Base-by-base conservation (phyloP, 2,888 invertebrate species). In the Campopleginae sp. region DNA sequence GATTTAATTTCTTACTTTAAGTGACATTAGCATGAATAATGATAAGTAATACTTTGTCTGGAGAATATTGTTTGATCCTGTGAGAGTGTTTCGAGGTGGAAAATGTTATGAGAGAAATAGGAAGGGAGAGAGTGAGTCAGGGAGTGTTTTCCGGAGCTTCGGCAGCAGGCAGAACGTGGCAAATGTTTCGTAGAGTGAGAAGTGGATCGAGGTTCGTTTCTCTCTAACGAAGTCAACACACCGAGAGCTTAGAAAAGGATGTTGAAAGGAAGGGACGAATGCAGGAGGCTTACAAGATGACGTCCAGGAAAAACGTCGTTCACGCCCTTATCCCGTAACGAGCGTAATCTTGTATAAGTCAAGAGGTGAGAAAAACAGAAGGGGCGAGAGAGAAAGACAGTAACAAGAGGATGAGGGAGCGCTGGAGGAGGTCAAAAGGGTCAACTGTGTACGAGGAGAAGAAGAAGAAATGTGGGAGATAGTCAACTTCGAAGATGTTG, bases 291-390 rank as follows among this genome's bases (percentile, higher is more conserved):
- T 70, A 70, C 70, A 46, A 46, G 78, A 38, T 54, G 77, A 63
- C 70, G 68, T 63, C 61, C 74, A 70, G 63, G 65, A 51, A 70
- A 63, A 80, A 63, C 70, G 74, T 81, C 70, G 71, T 66, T 65
- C 58, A 33, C 79, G 68, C 68, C 51, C 54, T 84, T 70, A 54
- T 68, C 80, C 31, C 78, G 80, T 85, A 78, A 86, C 79, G 63
- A 81, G 76, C 66, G 75, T 87, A 86, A 86, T 84, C 76, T 86
- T 75, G 68, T 84, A 86, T 84, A 80, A 82, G 80, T 74, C 63
- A 42, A 54, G 65, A 72, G 66, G 23, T 19, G 66, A 42, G 42
- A 38, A 71, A 70, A 51, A 33, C 61, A 65, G 51, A 46, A 61
- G 63, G n/a, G 63, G 17, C n/a, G 61, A 46, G 46, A 70, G 48